Conservation (phyloP, 2,797 vertebrate genomes). For the Lutjanus campechanus region DNA sequence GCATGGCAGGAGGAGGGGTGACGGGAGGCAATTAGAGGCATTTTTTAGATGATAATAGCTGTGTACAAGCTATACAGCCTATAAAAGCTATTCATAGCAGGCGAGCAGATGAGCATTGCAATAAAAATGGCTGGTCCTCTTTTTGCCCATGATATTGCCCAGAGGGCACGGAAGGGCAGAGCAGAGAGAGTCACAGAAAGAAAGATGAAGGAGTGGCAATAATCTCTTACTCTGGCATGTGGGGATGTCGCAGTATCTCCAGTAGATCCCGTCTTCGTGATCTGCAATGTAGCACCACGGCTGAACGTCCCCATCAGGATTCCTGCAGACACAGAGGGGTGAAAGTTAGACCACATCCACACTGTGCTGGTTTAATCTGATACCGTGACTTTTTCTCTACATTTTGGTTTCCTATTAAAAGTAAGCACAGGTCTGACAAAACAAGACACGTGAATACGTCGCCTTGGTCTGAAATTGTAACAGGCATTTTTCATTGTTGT, state of each 20-base stretch:
- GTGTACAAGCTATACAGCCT: slow-evolving; percentile 57
- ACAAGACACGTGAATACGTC: neutral
- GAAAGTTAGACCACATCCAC: neutral
- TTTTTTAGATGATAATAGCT: slow-evolving; percentile 76
- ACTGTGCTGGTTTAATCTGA: neutral
- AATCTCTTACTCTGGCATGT: slow-evolving; percentile 90
- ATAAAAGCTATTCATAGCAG: slow-evolving; percentile 70
- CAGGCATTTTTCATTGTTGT: neutral
- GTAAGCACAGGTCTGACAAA: neutral
- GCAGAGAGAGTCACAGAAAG: neutral
- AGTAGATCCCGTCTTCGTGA: slow-evolving; percentile 94
- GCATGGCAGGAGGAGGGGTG: slow-evolving; percentile 66
- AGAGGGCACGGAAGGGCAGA: slow-evolving; percentile 33
- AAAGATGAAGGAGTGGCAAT: slow-evolving; percentile 12
- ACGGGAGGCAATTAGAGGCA: slow-evolving; percentile 78
- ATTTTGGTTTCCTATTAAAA: neutral
- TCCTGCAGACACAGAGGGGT: slow-evolving; percentile 83
- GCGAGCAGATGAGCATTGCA: slow-evolving; percentile 54
- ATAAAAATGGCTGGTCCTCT: slow-evolving; percentile 28
- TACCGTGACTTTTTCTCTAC: neutral
- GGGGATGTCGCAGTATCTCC: slow-evolving; percentile 96
- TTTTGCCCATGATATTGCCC: slow-evolving; percentile 23
- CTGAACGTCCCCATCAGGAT: slow-evolving; percentile 95
- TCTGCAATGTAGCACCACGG: slow-evolving; percentile 97
- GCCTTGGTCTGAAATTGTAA: neutral